phyloP scores from a whole-genome alignment of 1,140 invertebrate species.

The Nylanderia fulva region DNA sequence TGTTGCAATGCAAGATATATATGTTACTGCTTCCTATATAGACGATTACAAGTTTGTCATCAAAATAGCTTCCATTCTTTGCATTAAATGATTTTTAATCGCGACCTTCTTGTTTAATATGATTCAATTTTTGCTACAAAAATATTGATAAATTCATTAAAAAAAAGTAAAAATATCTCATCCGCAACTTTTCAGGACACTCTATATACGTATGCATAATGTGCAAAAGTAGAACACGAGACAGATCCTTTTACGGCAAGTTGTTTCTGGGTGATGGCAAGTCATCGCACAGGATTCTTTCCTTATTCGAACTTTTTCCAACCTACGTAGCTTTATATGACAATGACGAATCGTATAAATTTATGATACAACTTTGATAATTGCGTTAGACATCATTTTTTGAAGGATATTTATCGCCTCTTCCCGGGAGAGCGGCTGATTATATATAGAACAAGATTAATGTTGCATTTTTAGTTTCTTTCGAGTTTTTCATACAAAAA shows the following conservation, averaged over 20 bases:
- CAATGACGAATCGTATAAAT: conserved; percentile 57
- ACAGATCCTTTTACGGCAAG: conserved; percentile 80
- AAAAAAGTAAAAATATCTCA: not conserved
- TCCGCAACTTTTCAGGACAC: not conserved
- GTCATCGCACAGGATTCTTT: conserved; percentile 43
- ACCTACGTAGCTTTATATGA: not conserved
- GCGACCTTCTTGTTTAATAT: not conserved
- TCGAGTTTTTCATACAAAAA: not conserved
- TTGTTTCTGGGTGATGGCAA: conserved; percentile 74
- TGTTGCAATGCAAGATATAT: not conserved
- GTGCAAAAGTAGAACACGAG: conserved; percentile 81
- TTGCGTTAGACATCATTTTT: conserved; percentile 7
- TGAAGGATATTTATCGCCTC: conserved; percentile 12
- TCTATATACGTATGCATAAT: conserved; percentile 59
- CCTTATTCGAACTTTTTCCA: conserved; percentile 63
- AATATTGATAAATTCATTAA: not conserved
- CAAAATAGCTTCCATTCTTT: not conserved
- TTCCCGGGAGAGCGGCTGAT: not conserved
- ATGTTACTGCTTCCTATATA: not conserved
- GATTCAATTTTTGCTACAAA: not conserved
- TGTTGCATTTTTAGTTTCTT: not conserved
- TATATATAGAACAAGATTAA: not conserved
- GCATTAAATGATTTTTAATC: not conserved
- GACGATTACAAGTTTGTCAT: not conserved
- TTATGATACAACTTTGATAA: conserved; percentile 28